Evolutionary conservation across 2,797 vertebrate species (phyloP).

Genomic region (Falco novaeseelandiae): DNA sequence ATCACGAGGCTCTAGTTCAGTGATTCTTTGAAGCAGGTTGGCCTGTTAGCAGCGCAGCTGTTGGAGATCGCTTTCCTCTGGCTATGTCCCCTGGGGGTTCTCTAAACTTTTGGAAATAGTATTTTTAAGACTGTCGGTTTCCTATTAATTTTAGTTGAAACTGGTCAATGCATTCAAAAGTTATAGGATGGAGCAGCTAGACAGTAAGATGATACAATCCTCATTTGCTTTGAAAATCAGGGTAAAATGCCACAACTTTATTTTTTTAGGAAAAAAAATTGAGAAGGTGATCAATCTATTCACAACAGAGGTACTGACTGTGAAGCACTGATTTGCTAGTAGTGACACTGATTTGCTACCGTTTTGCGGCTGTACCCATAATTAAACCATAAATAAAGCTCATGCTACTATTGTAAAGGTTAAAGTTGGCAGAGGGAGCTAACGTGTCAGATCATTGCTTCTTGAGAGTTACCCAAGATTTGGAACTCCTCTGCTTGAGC

Average conservation of each 20-base stretch:
- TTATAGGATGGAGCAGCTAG: neutral
- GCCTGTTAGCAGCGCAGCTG: neutral
- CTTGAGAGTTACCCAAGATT: neutral
- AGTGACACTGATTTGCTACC: neutral
- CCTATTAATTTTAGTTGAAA: neutral
- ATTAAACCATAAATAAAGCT: neutral
- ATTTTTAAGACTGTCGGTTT: neutral
- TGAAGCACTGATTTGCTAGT: neutral
- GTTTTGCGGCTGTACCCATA: neutral
- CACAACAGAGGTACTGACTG: neutral
- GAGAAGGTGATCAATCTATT: neutral
- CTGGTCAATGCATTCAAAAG: neutral
- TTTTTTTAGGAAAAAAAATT: neutral
- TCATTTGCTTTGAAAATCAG: neutral
- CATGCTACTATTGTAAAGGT: rapidly evolving
- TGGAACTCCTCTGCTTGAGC: neutral
- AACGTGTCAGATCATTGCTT: neutral
- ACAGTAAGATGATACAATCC: neutral
- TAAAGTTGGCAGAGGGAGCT: neutral
- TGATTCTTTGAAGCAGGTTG: neutral
- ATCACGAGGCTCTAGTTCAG: neutral
- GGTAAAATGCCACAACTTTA: neutral
- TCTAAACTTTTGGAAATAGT: neutral
- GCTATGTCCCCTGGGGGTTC: neutral
- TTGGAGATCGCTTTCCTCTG: neutral